Base-by-base conservation (phyloP, 30 jellyfish, hydroid and myxozoan species). In the Turritopsis rubra region DNA sequence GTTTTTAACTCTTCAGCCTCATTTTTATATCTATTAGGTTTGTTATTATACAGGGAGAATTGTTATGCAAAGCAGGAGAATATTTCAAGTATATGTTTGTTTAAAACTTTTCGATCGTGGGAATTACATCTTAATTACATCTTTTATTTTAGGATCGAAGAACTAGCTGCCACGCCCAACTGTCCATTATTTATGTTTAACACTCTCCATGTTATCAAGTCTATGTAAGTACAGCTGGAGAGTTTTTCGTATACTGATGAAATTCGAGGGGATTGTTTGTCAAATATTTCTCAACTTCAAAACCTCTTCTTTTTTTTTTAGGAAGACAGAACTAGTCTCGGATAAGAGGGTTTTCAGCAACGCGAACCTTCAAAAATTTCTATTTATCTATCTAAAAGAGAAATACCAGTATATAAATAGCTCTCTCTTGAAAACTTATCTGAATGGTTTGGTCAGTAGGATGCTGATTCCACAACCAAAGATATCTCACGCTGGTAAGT, bases 311-410 rank as follows among this genome's bases (percentile, higher is more conserved):
- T 71, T 18, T 54, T 25, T 20, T 54, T 84, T 17, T 24, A 91
- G 97, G 83, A 52, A 77, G 53, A 88, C 89, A 29, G 75, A 70
- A 7, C 84, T 86, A 79, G 87, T 91, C 75, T 71, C 86, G 29
- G 74, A 86, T 54, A 85, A 73, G 79, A 91, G 97, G 81, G 82
- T 89, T 18, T 91, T 72, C 85, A 60, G 81, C 20, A 91, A 85
- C 79, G 83, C 23, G 8, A 81, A 87, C 68, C 84, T 84, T 31
- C 21, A 28, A 52, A 81, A 70, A 53, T 87, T 82, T 53, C 65
- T 85, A 9, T 83, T 52, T 20, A 76, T 60, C 9, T 68, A n/a
- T 23, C 81, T 89, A 13, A 70, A 84, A 21, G 80, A 80, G 88
- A 78, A 79, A 22, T 84, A 84, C 28, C 93, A 91, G 7, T 19